These are phyloP conservation scores for Spodoptera littoralis DNA, from an alignment of 2,888 invertebrate species.

Conservation along the genomic window DNA sequence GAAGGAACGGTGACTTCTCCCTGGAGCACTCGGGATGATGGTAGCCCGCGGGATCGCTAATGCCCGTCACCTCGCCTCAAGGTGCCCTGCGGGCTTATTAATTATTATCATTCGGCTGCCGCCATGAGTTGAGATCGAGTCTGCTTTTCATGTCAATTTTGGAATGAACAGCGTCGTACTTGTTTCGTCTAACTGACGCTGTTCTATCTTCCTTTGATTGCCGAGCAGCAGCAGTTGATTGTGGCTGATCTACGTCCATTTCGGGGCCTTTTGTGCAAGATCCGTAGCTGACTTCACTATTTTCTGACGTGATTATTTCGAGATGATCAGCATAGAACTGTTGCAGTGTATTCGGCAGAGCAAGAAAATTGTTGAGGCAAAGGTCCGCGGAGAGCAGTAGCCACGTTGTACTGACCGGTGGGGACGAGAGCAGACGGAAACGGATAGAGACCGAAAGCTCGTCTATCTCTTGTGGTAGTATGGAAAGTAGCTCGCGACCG, in stretches of 20 bases:
- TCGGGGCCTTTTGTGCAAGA: slow-evolving; percentile 82
- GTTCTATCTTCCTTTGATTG: too few species aligned
- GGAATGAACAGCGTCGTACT: too few species aligned
- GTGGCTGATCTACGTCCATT: slow-evolving; percentile 50
- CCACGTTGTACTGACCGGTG: slow-evolving; percentile 81
- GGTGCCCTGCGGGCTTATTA: too few species aligned
- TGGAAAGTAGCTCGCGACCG: slow-evolving; percentile 79
- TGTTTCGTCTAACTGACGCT: too few species aligned
- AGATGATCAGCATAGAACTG: slow-evolving; percentile 84
- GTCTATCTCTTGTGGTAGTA: slow-evolving; percentile 78
- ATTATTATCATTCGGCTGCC: too few species aligned
- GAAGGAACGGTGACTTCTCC: too few species aligned
- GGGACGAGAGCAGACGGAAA: slow-evolving; percentile 75
- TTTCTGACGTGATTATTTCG: slow-evolving; percentile 77
- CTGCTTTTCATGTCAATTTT: too few species aligned
- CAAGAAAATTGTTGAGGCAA: slow-evolving; percentile 84
- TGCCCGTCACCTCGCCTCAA: too few species aligned
- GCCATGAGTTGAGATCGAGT: too few species aligned
- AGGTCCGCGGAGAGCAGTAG: slow-evolving; percentile 80
- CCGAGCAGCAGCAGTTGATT: too few species aligned
- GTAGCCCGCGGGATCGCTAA: too few species aligned
- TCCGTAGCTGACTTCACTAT: slow-evolving; percentile 81
- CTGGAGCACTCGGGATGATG: too few species aligned
- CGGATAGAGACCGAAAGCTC: slow-evolving; percentile 81
- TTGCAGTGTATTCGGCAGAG: slow-evolving; percentile 80